Evolutionary conservation across 2,797 vertebrate species (phyloP), one percentile per base, ranked within the genome.

Genomic region (Bradypodion pumilum): DNA sequence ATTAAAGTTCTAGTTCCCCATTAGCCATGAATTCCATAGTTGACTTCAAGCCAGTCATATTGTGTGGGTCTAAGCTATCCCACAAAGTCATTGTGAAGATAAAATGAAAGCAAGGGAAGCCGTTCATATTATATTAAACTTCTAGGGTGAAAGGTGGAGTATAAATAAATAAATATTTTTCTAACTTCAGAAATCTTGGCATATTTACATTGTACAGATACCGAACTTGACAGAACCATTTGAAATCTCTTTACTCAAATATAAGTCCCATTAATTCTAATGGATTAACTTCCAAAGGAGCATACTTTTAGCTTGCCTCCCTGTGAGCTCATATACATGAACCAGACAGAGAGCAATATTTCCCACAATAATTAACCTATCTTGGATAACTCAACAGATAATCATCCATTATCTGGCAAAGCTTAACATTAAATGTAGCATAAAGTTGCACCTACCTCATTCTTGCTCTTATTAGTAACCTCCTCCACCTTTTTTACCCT

Each of bases 381-480:
- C 35, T 79, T 79, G 59, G 63, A 79, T n/a, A 74, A 74, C 25
- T 32, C 29, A 80, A 60, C 37, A 63, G 40, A 62, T 49, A 85
- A 77, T 63, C 42, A 81, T 46, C 37, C 60, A 63, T 40, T 70
- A 70, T 81, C 42, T 84, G 68, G 56, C 46, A 79, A 65, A 52
- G 44, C 59, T 65, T 73, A 84, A 84, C 42, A 79, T 84, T 84
- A 84, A 84, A 84, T 79, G 83, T 74, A 79, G 69, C 83, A 79
- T 73, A 74, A 85, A 85, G 66, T 40, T 75, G 63, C 78, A 49
- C 29, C 74, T 74, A 69, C 42, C 84, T 70, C 35, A 49, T 75
- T 72, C 65, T 77, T 76, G 40, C 84, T 81, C 84, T 40, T 81
- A 69, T 85, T 81, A 85, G 79, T 70, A 85, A 81, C 84, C 84